Base-by-base conservation (phyloP, 2,888 invertebrate genomes). In the Noctua comes region DNA sequence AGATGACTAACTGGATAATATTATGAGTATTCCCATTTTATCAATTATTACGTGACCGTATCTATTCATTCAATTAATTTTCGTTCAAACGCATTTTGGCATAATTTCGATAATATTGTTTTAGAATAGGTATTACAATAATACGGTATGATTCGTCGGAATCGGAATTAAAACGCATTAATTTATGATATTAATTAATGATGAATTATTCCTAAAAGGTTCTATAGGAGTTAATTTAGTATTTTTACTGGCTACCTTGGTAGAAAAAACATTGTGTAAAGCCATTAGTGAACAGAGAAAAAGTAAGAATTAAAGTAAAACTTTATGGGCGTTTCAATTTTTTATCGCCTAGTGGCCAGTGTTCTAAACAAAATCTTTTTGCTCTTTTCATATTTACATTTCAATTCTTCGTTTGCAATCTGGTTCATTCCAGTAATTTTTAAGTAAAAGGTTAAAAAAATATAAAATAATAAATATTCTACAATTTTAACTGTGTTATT, bases 361-460 rank as follows among this genome's bases (percentile, higher is more conserved):
- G 54, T n/a, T n/a, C n/a, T 59, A 59, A 27, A 11, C 27, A 48
- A 71, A 64, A 82, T 18, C 77, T 77, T 57, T 57, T 71, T 73
- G 7, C 1, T 46, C 21, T 21, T 21, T 40, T 16, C 5, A 6
- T 46, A 36, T 0, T 1, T 40, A 5, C 10, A 8, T 27, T 24
- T 8, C 13, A 6, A 48, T 18, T 48, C 18, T 21, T 48, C 48
- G 48, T 46, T 54, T 54, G 54, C 54, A 54, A 51, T 24, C 24
- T 24, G 51, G 24, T 51, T 54, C n/a, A 51, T 51, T 51, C 18
- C 7, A 16, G 18, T 46, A 4, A 21, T 51, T 51, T 51, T 51
- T 51, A 24, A 24, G 10, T 24, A 54, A n/a, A n/a, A 57, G n/a
- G 11, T 13, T 57, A 13, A 13, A 46, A 4, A 46, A 46, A 0